phyloP scores from a whole-genome alignment of 2,888 invertebrate genomes.

The Rosalia funebris region DNA sequence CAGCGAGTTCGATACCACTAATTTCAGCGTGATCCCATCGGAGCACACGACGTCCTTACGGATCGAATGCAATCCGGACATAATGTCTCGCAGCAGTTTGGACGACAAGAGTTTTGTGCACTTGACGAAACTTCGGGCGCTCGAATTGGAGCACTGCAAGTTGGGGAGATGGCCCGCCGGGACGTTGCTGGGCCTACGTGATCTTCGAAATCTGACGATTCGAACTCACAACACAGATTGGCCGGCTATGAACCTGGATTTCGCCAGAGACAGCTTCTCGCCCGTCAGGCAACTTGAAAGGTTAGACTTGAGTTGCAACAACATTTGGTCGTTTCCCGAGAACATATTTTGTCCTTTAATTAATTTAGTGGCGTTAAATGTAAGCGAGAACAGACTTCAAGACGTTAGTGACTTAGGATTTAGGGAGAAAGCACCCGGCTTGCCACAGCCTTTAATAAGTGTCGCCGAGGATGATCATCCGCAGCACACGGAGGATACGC shows the following conservation, averaged over 20 bases:
- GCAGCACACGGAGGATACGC: conserved; percentile 54
- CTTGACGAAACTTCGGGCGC: conserved; percentile 80
- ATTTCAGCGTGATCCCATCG: conserved; percentile 86
- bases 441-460: conserved; percentile 74
- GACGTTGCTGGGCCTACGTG: conserved; percentile 80
- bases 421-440: conserved; percentile 72
- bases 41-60: conserved; percentile 83
- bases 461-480: conserved; percentile 68
- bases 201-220: conserved; percentile 85
- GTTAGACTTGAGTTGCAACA: conserved; percentile 86
- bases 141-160: conserved; percentile 88
- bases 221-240: conserved; percentile 86
- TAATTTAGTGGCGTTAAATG: conserved; percentile 82
- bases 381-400: conserved; percentile 87
- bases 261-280: conserved; percentile 81
- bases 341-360: conserved; percentile 85
- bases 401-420: conserved; percentile 89
- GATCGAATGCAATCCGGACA: conserved; percentile 82
- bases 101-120: conserved; percentile 83
- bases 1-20: conserved; percentile 88
- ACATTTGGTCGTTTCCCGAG: conserved; percentile 89
- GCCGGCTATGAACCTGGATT: conserved; percentile 85
- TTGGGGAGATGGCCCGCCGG: conserved; percentile 83
- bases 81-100: conserved; percentile 82
- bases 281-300: conserved; percentile 82